Conservation (phyloP, 2,797 vertebrate genomes). For the Notoglanidium macrostoma region DNA sequence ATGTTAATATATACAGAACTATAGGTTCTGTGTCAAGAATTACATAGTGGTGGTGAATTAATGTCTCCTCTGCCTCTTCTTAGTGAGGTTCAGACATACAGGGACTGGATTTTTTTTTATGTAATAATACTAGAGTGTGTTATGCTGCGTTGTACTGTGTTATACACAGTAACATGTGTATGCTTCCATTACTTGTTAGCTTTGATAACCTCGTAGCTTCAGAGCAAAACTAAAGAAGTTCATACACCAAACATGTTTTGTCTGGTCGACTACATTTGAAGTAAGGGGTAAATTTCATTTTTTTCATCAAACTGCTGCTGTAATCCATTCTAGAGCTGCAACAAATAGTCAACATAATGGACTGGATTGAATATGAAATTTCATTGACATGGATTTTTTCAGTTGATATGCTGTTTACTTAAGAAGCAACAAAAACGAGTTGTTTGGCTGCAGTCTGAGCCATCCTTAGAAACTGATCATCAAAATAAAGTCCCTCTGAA, state of each 20-base stretch:
- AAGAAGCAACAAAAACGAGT: neutral
- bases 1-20: neutral
- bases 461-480: neutral
- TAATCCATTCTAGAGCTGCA: neutral
- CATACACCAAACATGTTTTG: neutral
- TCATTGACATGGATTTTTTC: neutral
- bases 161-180: neutral
- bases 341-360: neutral
- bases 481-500: neutral
- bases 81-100: neutral
- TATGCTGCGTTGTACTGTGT: no score
- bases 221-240: constrained; percentile 5
- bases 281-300: neutral
- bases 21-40: neutral
- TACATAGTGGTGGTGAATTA: neutral
- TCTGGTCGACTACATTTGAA: constrained; percentile 17
- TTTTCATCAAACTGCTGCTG: neutral
- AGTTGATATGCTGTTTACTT: neutral
- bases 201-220: constrained; percentile 1
- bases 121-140: neutral
- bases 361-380: neutral
- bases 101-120: neutral
- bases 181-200: neutral
- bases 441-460: neutral
- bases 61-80: neutral